Base-by-base conservation (phyloP, 1,140 invertebrate genomes). In the Sarcophaga bullata region DNA sequence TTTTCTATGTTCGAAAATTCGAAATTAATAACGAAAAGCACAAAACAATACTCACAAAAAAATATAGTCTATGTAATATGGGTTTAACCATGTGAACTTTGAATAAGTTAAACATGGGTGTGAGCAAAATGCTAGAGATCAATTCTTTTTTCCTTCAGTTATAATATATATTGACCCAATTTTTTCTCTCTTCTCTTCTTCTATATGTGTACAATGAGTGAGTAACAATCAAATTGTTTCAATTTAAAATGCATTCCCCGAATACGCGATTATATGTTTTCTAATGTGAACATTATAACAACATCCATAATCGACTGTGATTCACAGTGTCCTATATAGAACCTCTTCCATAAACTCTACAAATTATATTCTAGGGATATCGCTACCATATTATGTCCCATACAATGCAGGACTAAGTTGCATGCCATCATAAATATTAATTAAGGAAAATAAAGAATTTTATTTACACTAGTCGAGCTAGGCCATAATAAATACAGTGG, bases 361-460 rank as follows among this genome's bases (percentile, higher is more conserved):
- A 78, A 50, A n/a, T n/a, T n/a, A 48, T 48, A 78, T 47, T 37
- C 68, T 52, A 8, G 9, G 37, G 17, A 73, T 76, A 78, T n/a
- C n/a, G n/a, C n/a, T n/a, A n/a, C n/a, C n/a, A n/a, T n/a, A n/a
- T n/a, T n/a, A n/a, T n/a, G n/a, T n/a, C n/a, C 49, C 17, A 78
- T 50, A 52, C 5, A n/a, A n/a, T n/a, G 15, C 13, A 78, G 50
- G 3, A 78, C n/a, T 8, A 46, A 75, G 15, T 78, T 78, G 75
- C 75, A 78, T 78, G 75, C 48, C 48, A 19, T n/a, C n/a, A 17
- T 50, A 19, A 19, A 50, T 78, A 78, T 78, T 50, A 78, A 78
- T 78, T n/a, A 48, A 78, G 50, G 50, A 19, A n/a, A 7, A 50
- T n/a, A 78, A 78, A 78, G 75, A 78, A 78, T 78, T 78, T 78